Evolutionary conservation across 2,888 invertebrate genomes (phyloP), one percentile per base, ranked within the genome.

Genomic region (Synanthedon andrenaeformis): DNA sequence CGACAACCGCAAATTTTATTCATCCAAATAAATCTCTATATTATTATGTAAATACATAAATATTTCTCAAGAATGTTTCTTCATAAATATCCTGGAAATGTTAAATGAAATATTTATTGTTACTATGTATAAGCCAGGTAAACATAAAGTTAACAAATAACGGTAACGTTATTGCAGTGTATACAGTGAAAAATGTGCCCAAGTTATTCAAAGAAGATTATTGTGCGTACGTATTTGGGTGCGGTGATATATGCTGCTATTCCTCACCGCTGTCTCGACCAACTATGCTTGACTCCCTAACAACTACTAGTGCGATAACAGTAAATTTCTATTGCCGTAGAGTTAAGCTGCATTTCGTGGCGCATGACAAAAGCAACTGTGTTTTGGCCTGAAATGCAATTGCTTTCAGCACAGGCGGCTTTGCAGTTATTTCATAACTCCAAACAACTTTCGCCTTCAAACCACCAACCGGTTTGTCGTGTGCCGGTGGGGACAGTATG

Each of bases 101-200:
- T 35, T 35, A 35, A 35, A 35, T 10, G 35, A 35, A 35, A 35
- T 35, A 35, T 45, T n/a, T 45, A 45, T 13, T 45, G 14, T 45
- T 12, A 45, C 45, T 45, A 6, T 13, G 10, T 14, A 45, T 13
- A 45, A 45, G 45, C 45, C 13, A 45, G 35, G 13, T 55, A 57
- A 57, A 57, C 59, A 64, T 76, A 76, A 72, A 78, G 71, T 67
- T 67, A 72, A 76, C 77, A 79, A 76, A 76, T 81, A 79, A 79
- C 70, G 62, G 70, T 70, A 67, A 60, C 74, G 71, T 78, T 82
- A 82, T 81, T 80, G 79, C 79, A 75, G 68, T 66, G 63, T 62
- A 66, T 67, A 53, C 66, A 69, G 64, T 66, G 73, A 72, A 70
- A 76, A 73, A 76, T 76, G 67, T 65, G 61, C 62, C 60, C 67